Base-by-base conservation (phyloP, 1,140 invertebrate genomes). In the Leptinotarsa undecemlineata region DNA sequence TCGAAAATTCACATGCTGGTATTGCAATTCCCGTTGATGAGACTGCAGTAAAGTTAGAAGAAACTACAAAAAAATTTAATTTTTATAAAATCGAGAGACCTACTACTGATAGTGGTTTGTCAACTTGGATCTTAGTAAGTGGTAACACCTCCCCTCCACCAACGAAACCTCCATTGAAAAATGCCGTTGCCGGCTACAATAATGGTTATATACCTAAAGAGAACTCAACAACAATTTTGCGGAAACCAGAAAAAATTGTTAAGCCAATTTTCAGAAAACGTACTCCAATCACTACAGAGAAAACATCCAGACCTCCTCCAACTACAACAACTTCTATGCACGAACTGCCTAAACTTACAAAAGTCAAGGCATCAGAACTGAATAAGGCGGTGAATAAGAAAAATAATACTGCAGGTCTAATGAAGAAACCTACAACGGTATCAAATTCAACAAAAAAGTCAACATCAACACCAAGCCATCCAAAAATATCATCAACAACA, bases 41-140 rank as follows among this genome's bases (percentile, higher is more conserved):
- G 62, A 79, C 88, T 17, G 84, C 87, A 48, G 79, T 83, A 79
- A 85, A 76, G 47, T 87, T 19, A 11, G 80, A 84, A 73, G 82
- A 80, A 67, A 78, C 79, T 20, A 79, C 82, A 57, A 83, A 84
- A 73, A 81, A 81, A 77, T 33, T 84, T 74, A 77, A 82, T 77
- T 81, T 81, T 75, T 82, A 84, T 68, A 85, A 83, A 77, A 77
- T 88, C 3, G 86, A 88, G 73, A 82, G 83, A 81, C 86, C 89
- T 3, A 88, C 90, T 14, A 92, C 91, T 0, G 88, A 89, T 57
- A 89, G 90, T 79, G 91, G 91, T 6, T 87, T 93, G 72, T 93
- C 91, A 3, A 93, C 92, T 3, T 93, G 92, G 92, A 90, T 93
- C 76, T 84, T 93, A n/a, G 81, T 93, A 23, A 92, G 90, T 81